Evolutionary conservation across 2,113 vertebrate genomes (phyloP), one percentile per base, ranked within the genome.

Genomic region (Cyanistes caeruleus): DNA sequence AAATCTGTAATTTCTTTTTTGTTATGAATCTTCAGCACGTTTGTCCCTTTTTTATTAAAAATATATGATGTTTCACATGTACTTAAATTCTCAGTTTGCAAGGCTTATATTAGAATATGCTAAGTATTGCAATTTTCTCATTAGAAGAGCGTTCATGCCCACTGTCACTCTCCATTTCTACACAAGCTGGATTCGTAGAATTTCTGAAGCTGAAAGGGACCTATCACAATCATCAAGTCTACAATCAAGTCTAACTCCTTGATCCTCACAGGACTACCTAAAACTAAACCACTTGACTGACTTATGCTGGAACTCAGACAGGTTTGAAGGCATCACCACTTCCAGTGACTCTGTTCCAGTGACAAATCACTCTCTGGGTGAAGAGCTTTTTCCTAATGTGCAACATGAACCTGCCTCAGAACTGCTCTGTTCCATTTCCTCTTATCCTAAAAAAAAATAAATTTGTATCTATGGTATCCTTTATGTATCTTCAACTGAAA

Each of bases 351-450:
- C 28, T 14, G 3, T 23, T 80, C 30, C 52, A 62, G 35, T 9
- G 37, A 62, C 11, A 0, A 0, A 8, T 6, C 20, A 23, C 24
- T 12, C n/a, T 35, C 39, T 19, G 59, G 10, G 27, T 58, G 31
- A 86, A 68, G 9, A 35, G 2, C 6, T 33, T 90, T 64, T 48
- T 69, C 33, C 27, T 52, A 30, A 13, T 4, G 13, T 44, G 39
- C 24, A 64, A 8, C 1, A 0, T 41, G 20, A 90, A 55, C 13
- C 46, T 64, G 44, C 13, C 21, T 56, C 27, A n/a, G 30, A 2
- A 3, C 21, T 25, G 6, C 16, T 60, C 62, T 18, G n/a, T n/a
- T 72, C 30, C 15, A 56, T 67, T 56, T 81, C 13, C 30, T 81
- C 13, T 2, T 13, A 30, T 24, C 16, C 15, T 65, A 53, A 90